Conservation (phyloP, 2,113 vertebrate genomes). For the Typhlomys cinereus region DNA sequence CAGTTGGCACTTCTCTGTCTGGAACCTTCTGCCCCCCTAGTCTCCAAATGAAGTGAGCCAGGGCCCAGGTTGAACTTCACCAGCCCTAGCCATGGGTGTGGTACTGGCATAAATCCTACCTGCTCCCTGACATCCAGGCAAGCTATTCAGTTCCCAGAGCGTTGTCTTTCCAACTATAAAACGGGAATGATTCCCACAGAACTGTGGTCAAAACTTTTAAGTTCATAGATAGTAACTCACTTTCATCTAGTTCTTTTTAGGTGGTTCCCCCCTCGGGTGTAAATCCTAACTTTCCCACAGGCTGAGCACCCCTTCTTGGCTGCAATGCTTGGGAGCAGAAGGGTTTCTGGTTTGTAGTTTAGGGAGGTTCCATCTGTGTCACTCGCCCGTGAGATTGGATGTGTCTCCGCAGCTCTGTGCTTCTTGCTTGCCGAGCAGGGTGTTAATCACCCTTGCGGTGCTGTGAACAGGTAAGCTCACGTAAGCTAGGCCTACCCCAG, state of each 20-base stretch:
- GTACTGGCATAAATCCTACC: neutral
- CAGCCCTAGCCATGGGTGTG: neutral
- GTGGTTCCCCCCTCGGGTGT: neutral
- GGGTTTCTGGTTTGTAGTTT: neutral
- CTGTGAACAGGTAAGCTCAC: neutral
- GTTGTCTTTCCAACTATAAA: neutral
- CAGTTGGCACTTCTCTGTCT: neutral
- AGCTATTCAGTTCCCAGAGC: neutral
- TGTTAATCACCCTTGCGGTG: neutral
- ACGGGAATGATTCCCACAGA: neutral
- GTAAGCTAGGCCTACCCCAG: neutral
- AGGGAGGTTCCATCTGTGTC: neutral
- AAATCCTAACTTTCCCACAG: neutral
- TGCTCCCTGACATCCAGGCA: neutral
- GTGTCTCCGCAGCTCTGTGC: neutral
- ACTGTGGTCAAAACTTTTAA: neutral
- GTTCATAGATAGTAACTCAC: neutral
- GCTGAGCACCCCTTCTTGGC: neutral
- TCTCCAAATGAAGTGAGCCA: neutral
- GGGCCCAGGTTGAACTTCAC: neutral
- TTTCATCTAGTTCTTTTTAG: neutral
- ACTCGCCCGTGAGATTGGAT: neutral
- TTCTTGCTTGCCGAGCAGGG: neutral
- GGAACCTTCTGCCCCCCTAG: neutral
- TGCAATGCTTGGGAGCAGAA: neutral